Percentiles rank a stretch among this genome's conserved stretches.
phyloP scores from a whole-genome alignment of 30 jellyfish, hydroid and myxozoan genomes.

The Aurelia sp. region DNA sequence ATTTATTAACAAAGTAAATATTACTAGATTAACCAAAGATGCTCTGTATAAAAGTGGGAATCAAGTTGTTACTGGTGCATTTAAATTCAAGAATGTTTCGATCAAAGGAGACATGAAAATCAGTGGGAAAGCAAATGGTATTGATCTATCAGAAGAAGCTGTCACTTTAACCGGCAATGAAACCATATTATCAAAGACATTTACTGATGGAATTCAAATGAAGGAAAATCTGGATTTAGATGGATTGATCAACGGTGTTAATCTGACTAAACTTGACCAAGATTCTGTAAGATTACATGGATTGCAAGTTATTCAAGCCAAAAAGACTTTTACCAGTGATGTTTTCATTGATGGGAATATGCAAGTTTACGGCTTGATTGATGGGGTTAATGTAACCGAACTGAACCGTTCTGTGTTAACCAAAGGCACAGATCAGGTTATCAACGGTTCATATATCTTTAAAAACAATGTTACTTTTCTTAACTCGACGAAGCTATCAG shows the following conservation, averaged over 20 bases:
- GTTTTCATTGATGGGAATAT: constrained; percentile 49
- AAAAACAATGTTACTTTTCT: constrained; percentile 17
- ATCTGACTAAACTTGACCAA: constrained; percentile 52
- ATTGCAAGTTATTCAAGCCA: constrained; percentile 54
- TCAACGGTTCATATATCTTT: constrained; percentile 55
- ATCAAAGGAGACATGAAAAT: constrained; percentile 54
- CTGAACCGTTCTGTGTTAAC: constrained; percentile 58
- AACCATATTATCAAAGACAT: constrained; percentile 43
- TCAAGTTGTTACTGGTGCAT: constrained; percentile 54
- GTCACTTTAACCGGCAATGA: constrained; percentile 79
- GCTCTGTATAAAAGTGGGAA: constrained; percentile 57
- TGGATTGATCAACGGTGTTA: constrained; percentile 76
- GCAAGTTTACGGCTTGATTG: constrained; percentile 67
- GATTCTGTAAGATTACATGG: constrained; percentile 68
- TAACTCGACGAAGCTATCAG: constrained; percentile 13
- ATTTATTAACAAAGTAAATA: constrained; percentile 43
- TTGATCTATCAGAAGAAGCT: constrained; percentile 78
- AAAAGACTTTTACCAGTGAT: constrained; percentile 41
- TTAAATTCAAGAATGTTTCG: constrained; percentile 7
- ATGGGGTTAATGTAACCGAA: constrained; percentile 78
- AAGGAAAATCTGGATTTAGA: constrained; percentile 34
- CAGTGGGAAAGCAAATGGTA: constrained; percentile 69
- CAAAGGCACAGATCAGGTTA: constrained; percentile 63
- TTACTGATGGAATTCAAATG: constrained; percentile 21
- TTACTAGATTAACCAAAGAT: constrained; percentile 42